Evolutionary conservation across 1,140 invertebrate genomes (phyloP), one percentile per base, ranked within the genome.

Genomic region (Phymastichus coffea): DNA sequence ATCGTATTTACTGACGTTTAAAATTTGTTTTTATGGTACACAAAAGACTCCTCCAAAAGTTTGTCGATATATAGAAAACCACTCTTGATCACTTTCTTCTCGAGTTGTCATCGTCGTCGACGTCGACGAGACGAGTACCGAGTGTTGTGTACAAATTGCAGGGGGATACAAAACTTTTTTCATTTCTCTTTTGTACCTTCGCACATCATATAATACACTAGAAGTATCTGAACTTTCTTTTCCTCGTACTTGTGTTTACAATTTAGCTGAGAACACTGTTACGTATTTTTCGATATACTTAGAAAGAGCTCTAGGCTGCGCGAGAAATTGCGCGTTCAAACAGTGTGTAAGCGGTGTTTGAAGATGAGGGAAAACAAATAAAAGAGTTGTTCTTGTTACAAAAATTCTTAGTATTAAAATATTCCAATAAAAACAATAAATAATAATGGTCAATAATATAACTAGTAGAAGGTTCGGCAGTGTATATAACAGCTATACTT

Each of bases 341-440:
- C n/a, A n/a, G n/a, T n/a, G n/a, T n/a, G n/a, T n/a, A n/a, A n/a
- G n/a, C n/a, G n/a, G n/a, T n/a, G n/a, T n/a, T n/a, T 53, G 49
- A 37, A 41, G 49, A 35, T 51, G 30, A 37, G 46, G 51, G 15
- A 30, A 1, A 37, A 38, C 22, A 51, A 63, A 57, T 57, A 58
- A 63, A 58, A 59, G 38, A 64, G 6, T 26, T 63, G 38, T 66
- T 72, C 67, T 77, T 76, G 67, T 78, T 79, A 79, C 75, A 79
- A 79, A 78, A 78, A 73, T n/a, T 72, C 76, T 78, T 79, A 78
- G 74, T 78, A 79, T 79, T 79, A 79, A 79, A 79, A 80, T 80
- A 80, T 78, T 75, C 73, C 72, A 80, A 78, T 78, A 75, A 78
- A 76, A 80, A 79, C 76, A 79, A 79, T 79, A 79, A 79, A 79